Evolutionary conservation across 2,113 vertebrate genomes (phyloP), one percentile per base, ranked within the genome.

Genomic region (Uria lomvia): DNA sequence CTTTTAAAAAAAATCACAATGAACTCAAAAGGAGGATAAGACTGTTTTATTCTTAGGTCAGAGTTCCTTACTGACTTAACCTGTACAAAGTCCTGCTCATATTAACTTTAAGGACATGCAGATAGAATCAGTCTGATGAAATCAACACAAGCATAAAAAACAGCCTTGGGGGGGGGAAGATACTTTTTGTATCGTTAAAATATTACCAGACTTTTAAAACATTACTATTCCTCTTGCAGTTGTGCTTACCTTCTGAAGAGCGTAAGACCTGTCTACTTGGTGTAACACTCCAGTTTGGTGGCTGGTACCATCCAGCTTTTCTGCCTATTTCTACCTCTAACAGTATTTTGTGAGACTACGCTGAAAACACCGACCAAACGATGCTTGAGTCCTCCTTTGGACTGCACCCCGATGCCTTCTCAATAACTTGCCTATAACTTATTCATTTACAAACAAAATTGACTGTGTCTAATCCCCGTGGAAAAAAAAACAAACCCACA

Each of bases 381-480:
- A 76, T 45, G 49, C 55, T 72, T 4, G 2, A 71, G 59, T 86
- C 92, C 50, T 90, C 38, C 87, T 71, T 59, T 78, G 58, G n/a
- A 76, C 75, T 65, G 59, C 56, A 81, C 38, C 38, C 66, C 55
- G 43, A 47, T 11, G 56, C 53, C 36, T 80, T 62, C 66, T 36
- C 84, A 62, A 26, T 74, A 91, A 86, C 63, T 88, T 92, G 58
- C 52, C 60, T 75, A 32, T 82, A 94, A 94, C 92, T 91, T 94
- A 58, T 3, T 91, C 59, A 88, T 90, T 95, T 94, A 95, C 90
- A 93, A 96, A 94, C 65, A 97, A 97, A 97, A 96, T 74, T 92
- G 92, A 87, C 94, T 94, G 85, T 78, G 81, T 90, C 95, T 94
- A 97, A 96, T 95, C 89, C 78, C 95, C 36, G 0, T 95, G 82